Evolutionary conservation across 2,888 invertebrate genomes (phyloP), one percentile per base, ranked within the genome.

Genomic region (Chesias legatella): DNA sequence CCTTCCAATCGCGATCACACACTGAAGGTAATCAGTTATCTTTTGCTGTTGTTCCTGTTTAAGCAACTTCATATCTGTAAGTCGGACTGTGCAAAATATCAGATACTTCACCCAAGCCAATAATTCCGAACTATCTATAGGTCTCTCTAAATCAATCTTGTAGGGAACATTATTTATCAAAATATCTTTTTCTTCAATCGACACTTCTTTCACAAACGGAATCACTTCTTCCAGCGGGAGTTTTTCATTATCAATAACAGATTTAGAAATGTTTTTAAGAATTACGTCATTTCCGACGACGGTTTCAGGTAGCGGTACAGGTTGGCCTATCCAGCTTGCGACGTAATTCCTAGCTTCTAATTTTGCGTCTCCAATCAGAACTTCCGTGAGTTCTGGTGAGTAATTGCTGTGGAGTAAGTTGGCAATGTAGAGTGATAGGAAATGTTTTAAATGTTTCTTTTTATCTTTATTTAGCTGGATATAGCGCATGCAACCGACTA

Each of bases 351-450:
- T 67, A 5, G 81, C 73, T 33, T 89, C 74, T 4, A 83, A 42
- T 50, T 90, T 77, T 27, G 81, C 81, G 55, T 86, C 84, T n/a
- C 82, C 74, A 28, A 89, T 76, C 30, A 91, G 63, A 21, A 81
- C 63, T 50, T 86, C 80, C 1, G 92, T 86, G 37, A 88, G 58
- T 32, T 83, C 79, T 0, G 90, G 86, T 1, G 84, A 79, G 48
- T 89, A 89, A 73, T 92, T 92, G 38, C 78, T 81, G 61, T 93
- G 92, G 13, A 92, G 78, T 51, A 92, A 82, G 69, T 91, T 90
- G n/a, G 88, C 62, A 6, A 84, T 63, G 47, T 83, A 85, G 10
- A 81, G 51, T n/a, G 79, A 82, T 10, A 88, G 47, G 41, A 86
- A 88, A 33, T 74, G 60, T 56, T 82, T 80, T 10, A 88, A 64